Evolutionary conservation across 2,888 invertebrate species (phyloP).

Genomic region (Drosophila silvestris): DNA sequence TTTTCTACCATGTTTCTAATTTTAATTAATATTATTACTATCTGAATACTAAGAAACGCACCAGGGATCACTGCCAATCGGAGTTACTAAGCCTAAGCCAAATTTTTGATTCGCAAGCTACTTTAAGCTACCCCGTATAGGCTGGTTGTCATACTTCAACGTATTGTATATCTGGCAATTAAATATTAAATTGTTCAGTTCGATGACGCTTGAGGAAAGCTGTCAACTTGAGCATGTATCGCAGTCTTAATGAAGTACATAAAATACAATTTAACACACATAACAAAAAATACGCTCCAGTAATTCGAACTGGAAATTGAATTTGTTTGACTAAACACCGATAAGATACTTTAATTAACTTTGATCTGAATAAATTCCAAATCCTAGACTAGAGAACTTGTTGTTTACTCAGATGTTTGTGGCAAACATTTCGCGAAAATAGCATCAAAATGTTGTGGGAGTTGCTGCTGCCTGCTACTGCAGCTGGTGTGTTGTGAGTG

Average conservation of each 20-base stretch:
- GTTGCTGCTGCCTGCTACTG: background rate
- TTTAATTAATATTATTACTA: background rate
- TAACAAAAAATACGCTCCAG: background rate
- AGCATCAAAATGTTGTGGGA: conserved; percentile 12
- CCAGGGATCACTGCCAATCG: background rate
- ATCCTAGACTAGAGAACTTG: background rate
- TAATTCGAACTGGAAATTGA: background rate
- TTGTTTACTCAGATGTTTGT: background rate
- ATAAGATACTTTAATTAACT: background rate
- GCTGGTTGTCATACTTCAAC: background rate
- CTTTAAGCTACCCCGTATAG: background rate
- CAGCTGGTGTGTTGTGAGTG: conserved; percentile 1
- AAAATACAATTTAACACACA: background rate
- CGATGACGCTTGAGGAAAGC: background rate
- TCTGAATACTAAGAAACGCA: background rate
- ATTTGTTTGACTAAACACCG: background rate
- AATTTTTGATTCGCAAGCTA: background rate
- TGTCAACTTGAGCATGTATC: background rate
- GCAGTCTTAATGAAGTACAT: background rate
- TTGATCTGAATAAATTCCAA: background rate
- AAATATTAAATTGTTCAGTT: background rate
- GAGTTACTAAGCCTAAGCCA: background rate
- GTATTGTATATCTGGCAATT: background rate
- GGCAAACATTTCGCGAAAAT: conserved; percentile 1
- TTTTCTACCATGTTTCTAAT: background rate